These are phyloP conservation scores for Lordiphosa clarofinis DNA, from an alignment of 1,140 invertebrate species.

Conservation along the genomic window DNA sequence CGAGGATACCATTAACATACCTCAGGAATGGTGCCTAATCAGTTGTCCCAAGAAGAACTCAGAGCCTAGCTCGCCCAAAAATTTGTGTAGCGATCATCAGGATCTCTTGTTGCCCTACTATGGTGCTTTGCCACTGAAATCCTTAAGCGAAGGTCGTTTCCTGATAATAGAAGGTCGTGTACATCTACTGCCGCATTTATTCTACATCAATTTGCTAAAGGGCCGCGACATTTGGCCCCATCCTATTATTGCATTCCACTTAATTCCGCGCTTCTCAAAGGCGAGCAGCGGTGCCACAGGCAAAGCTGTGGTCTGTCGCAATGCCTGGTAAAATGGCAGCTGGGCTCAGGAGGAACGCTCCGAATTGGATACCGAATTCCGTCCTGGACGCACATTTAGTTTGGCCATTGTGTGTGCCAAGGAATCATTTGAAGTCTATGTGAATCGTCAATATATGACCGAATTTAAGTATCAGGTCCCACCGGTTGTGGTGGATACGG, in stretches of 20 bases:
- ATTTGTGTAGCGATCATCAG: constrained; percentile 13
- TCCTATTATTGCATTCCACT: constrained; percentile 83
- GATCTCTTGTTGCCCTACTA: constrained; percentile 69
- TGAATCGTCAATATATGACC: constrained; percentile 79
- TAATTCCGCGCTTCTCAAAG: constrained; percentile 84
- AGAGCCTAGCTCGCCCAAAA: constrained; percentile 21
- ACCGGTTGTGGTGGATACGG: constrained; percentile 73
- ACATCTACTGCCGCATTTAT: constrained; percentile 84
- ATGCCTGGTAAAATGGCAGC: constrained; percentile 80
- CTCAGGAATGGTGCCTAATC: constrained; percentile 58
- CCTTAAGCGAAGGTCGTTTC: constrained; percentile 80
- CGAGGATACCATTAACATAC: constrained; percentile 46
- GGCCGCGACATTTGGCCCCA: constrained; percentile 83
- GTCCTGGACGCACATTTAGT: constrained; percentile 79
- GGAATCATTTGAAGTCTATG: no score
- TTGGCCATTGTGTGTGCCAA: constrained; percentile 74
- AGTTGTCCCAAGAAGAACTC: constrained; percentile 18
- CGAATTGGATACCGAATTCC: constrained; percentile 79
- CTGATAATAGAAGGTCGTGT: constrained; percentile 83
- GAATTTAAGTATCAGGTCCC: constrained; percentile 76
- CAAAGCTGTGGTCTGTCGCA: constrained; percentile 80
- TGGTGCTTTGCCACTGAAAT: constrained; percentile 46
- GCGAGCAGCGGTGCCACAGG: constrained; percentile 61
- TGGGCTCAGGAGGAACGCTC: constrained; percentile 80
- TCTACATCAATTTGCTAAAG: constrained; percentile 86